Evolutionary conservation across 2,888 invertebrate species (phyloP).

Genomic region (Silvanus unidentatus): DNA sequence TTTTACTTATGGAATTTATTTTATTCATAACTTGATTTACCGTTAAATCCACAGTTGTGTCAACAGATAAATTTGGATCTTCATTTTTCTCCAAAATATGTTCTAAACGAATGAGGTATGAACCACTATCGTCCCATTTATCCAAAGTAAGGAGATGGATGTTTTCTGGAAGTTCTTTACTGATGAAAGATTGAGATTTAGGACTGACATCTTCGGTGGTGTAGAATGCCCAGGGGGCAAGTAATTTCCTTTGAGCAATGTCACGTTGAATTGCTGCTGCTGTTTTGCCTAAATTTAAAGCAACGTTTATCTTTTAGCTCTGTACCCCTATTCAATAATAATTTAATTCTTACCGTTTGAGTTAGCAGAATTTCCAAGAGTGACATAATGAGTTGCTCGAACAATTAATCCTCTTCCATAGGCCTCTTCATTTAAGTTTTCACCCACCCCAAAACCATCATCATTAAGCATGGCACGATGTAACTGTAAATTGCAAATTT

Average conservation of each 20-base stretch:
- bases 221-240: slow-evolving; percentile 56
- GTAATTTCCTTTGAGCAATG: slow-evolving; percentile 48
- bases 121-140: slow-evolving; percentile 57
- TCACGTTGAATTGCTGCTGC: slow-evolving; percentile 41
- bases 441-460: slow-evolving; percentile 86
- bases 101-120: slow-evolving; percentile 65
- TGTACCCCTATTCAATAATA: too few relatives aligned
- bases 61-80: slow-evolving; percentile 48
- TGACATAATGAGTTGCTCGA: slow-evolving; percentile 47
- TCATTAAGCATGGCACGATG: slow-evolving; percentile 79
- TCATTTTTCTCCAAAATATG: slow-evolving; percentile 64
- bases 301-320: too few relatives aligned
- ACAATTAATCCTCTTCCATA: slow-evolving; percentile 62
- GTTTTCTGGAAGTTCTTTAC: slow-evolving; percentile 55
- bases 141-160: slow-evolving; percentile 72
- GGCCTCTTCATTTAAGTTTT: slow-evolving; percentile 78
- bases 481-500: slow-evolving; percentile 48
- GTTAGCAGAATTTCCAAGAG: slow-evolving; percentile 14
- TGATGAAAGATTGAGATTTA: slow-evolving; percentile 49
- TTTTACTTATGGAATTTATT: too few relatives aligned
- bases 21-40: slow-evolving; percentile 25
- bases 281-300: slow-evolving; percentile 22
- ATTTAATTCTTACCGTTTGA: slow-evolving; percentile 7
- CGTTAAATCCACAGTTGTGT: slow-evolving; percentile 51
- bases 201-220: slow-evolving; percentile 33